Conservation (phyloP, 2,113 vertebrate genomes). For the Synodontis membranacea region DNA sequence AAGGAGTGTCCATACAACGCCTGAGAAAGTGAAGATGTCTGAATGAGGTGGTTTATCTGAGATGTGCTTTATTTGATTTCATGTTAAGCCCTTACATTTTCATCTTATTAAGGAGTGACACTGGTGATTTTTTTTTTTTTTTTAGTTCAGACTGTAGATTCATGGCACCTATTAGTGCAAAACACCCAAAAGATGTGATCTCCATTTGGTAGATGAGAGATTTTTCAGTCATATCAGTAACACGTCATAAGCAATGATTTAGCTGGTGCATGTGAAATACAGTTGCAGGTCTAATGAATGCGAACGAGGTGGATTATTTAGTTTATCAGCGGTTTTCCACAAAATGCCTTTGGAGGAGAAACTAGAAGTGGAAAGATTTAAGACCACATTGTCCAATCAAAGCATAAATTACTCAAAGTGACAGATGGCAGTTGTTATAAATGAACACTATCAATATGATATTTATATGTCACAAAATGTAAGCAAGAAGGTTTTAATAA, state of each 20-base stretch:
- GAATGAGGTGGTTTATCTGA: background rate
- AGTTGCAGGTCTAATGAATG: background rate
- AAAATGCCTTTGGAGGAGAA: background rate
- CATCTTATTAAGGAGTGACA: background rate
- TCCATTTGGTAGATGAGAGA: background rate
- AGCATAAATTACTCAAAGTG: background rate
- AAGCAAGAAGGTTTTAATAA: background rate
- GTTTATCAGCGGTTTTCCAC: background rate
- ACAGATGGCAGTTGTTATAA: background rate
- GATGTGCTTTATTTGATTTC: background rate
- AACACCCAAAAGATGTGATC: background rate
- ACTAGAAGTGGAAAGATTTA: background rate
- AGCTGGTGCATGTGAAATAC: background rate
- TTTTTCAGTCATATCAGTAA: background rate
- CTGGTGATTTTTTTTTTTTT: background rate
- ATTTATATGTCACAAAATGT: background rate
- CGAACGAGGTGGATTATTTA: background rate
- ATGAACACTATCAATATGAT: background rate
- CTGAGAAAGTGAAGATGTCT: background rate
- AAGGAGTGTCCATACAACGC: constrained; percentile 33
- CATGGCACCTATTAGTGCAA: background rate
- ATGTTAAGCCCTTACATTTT: background rate
- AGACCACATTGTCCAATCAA: background rate
- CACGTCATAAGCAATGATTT: background rate
- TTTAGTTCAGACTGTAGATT: background rate